Base-by-base conservation (phyloP, 2,113 vertebrate species). In the Phalacrocorax brasilianus region DNA sequence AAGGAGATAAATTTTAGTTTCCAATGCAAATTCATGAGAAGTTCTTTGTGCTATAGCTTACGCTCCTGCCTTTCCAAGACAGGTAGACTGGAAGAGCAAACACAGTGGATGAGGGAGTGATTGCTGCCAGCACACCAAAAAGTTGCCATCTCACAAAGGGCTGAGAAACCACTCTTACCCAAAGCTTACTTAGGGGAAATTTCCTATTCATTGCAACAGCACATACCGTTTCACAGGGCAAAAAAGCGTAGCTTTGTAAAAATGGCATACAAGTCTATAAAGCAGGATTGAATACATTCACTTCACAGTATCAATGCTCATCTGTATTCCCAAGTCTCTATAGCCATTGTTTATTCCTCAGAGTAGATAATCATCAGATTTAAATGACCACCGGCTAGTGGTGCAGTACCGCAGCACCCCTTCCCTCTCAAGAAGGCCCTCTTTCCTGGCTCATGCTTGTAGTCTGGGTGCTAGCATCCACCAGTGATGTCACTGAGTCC, bases 401-500 rank as follows among this genome's bases (percentile, higher is more conserved):
- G 17, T 16, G 17, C 42, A 27, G 32, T 38, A 62, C 11, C 1
- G 7, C 24, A 50, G 58, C 1, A 53, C 8, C 26, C 30, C 9
- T 20, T 50, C 47, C 28, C 26, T 30, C 71, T 53, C 40, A 70
- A 27, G 23, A 44, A 3, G 6, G 8, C 3, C 4, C 53, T 55
- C 24, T 62, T 3, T 4, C 19, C 35, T 21, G 32, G 33, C 59
- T 63, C 16, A 3, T n/a, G 12, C 22, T 88, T 20, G 12, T 17
- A 58, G 33, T 11, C 24, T 20, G 27, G 10, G 3, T 53, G 32
- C 76, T 38, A 4, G 6, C 4, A 4, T 18, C 38, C 38, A 58
- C 10, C 26, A 58, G 3, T 13, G 30, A 24, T 0, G 1, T 12
- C 56, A 23, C 0, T 1, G 4, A 76, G 14, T 21, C 63, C 33